Percentiles rank a stretch among this genome's conserved stretches.
Conservation (phyloP, 37 sponge, comb jelly and placozoan genomes). For the Beroe forskalii region DNA sequence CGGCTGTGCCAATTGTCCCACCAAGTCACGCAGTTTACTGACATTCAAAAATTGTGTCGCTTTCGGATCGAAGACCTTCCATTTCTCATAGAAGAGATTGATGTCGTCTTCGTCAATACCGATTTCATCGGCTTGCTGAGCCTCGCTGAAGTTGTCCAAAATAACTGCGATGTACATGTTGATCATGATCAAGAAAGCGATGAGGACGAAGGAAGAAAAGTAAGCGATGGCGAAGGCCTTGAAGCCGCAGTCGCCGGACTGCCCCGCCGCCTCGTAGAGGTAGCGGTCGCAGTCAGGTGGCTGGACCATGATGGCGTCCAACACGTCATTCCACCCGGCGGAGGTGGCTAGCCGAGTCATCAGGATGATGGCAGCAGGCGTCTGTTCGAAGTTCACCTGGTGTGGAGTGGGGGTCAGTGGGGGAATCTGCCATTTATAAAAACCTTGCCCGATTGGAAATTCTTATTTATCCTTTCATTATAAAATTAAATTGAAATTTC, state of each 20-base stretch:
- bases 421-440: not conserved
- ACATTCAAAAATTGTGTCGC: slow-evolving; percentile 66
- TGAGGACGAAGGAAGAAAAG: slow-evolving; percentile 62
- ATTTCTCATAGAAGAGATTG: slow-evolving; percentile 66
- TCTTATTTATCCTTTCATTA: too few species aligned
- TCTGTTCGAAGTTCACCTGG: slow-evolving; percentile 60
- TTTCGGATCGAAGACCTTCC: slow-evolving; percentile 65
- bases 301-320: slow-evolving; percentile 10
- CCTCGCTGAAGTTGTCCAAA: slow-evolving; percentile 65
- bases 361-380: slow-evolving; percentile 28
- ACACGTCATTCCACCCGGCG: slow-evolving; percentile 69
- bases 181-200: slow-evolving; percentile 66
- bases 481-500: too few species aligned
- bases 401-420: not conserved
- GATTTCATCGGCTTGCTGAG: slow-evolving; percentile 59
- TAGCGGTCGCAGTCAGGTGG: slow-evolving; percentile 65
- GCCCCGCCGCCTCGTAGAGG: not conserved
- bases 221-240: slow-evolving; percentile 41
- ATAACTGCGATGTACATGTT: slow-evolving; percentile 69
- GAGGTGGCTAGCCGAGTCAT: slow-evolving; percentile 62
- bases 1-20: slow-evolving; percentile 6
- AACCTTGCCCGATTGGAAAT: too few species aligned
- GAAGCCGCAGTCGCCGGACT: slow-evolving; percentile 64
- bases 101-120: slow-evolving; percentile 64
- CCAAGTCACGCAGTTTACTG: slow-evolving; percentile 39